Base-by-base conservation (phyloP, 2,888 invertebrate species). In the Rugalucina vietnamica region DNA sequence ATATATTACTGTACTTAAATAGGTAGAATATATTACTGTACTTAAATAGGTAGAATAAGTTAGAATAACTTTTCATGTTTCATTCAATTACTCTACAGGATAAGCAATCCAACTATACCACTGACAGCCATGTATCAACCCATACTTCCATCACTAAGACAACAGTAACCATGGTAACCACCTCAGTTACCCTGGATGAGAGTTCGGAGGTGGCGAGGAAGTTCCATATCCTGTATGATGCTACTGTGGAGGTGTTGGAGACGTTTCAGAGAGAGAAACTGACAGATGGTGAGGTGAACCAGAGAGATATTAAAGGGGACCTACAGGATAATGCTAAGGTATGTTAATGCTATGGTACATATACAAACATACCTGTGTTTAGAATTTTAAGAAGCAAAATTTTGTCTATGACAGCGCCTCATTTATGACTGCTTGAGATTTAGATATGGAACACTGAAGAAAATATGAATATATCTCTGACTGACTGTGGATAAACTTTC, bases 291-390 rank as follows among this genome's bases (percentile, higher is more conserved):
- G 87, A 88, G n/a, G 81, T 93, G n/a, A 79, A 78, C 24, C 43
- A 79, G 0, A 88, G 86, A 32, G 93, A 92, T 76, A 90, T 90
- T 37, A 73, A 76, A 18, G 91, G 91, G 21, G 91, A 91, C 36
- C 78, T 92, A n/a, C 92, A 94, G 74, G 89, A 88, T 27, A 91
- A 88, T 76, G 87, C 91, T 18, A 89, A 91, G 91, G 93, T 94
- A 76, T n/a, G 18, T 54, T 54, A 14, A 54, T 54, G 57, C n/a
- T 43, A 8, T 43, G 18, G 10, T 18, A 43, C 10, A 43, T 8
- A 43, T 43, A 18, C 8, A 43, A 18, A 18, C 10, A 18, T 43
- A 43, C 43, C 8, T 43, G 8, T 43, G 8, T 8, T 43, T 43
- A 12, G 8, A 8, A n/a, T n/a, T n/a, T n/a, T n/a, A n/a, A n/a